phyloP scores from a whole-genome alignment of 2,113 vertebrate species.

The Vimba vimba region DNA sequence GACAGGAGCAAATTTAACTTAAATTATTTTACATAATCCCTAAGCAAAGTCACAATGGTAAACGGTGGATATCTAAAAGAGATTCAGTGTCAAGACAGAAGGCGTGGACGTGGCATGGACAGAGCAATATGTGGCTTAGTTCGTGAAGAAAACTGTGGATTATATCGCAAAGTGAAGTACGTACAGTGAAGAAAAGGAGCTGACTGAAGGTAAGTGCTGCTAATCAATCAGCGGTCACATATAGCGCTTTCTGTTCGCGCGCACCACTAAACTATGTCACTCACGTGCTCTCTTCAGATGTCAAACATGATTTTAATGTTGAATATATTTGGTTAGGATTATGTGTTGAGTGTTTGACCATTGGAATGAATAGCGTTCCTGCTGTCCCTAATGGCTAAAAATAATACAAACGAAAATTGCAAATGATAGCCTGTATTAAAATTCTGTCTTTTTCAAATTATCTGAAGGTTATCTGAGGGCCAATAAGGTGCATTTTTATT shows the following conservation, averaged over 20 bases:
- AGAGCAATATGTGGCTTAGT: neutral
- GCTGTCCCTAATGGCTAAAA: neutral
- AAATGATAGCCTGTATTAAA: neutral
- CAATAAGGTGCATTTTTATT: neutral
- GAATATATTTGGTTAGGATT: neutral
- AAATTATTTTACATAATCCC: neutral
- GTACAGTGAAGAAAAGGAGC: constrained; percentile 2
- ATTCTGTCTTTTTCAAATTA: neutral
- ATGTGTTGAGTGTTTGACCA: neutral
- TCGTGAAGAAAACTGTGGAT: constrained; percentile 40
- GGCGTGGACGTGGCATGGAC: constrained; percentile 10
- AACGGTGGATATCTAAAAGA: neutral
- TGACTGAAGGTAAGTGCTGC: constrained; percentile 30
- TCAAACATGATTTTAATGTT: neutral
- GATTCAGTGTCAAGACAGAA: neutral
- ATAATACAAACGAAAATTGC: neutral
- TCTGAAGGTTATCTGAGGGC: neutral
- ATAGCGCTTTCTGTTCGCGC: neutral
- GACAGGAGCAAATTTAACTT: neutral
- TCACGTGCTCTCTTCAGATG: neutral
- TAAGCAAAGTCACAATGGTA: constrained; percentile 1
- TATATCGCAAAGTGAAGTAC: constrained; percentile 21
- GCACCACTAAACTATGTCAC: neutral
- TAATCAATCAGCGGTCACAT: neutral
- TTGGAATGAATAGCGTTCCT: neutral